These are phyloP conservation scores for Lophura nycthemera DNA, from an alignment of 2,113 vertebrate species.

Conservation along the genomic window DNA sequence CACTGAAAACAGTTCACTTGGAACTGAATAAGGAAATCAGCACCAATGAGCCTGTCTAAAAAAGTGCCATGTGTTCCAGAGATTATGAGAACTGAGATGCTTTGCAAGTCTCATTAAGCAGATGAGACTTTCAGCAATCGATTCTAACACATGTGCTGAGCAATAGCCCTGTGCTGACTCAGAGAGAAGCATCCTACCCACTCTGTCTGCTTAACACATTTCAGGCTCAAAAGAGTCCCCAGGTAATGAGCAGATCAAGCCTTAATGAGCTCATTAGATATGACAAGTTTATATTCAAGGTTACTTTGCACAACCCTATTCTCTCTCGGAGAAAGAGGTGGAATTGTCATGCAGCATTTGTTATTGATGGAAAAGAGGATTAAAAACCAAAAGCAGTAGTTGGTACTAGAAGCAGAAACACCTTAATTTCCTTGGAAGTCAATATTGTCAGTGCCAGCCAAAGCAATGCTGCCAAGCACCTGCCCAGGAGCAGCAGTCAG, in stretches of 20 bases:
- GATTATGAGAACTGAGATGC: constrained; percentile 18
- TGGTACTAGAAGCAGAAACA: not conserved
- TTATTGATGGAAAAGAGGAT: not conserved
- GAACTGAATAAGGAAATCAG: not conserved
- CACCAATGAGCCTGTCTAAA: not conserved
- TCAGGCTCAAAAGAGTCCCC: not conserved
- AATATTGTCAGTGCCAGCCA: not conserved
- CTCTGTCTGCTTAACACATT: not conserved
- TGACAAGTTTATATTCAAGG: not conserved
- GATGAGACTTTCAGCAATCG: not conserved
- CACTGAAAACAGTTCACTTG: not conserved
- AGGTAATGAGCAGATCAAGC: constrained; percentile 48
- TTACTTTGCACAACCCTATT: not conserved
- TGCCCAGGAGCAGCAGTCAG: not conserved
- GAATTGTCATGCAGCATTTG: not conserved
- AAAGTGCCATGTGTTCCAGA: not conserved
- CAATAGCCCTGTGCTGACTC: not conserved
- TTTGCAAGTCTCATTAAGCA: constrained; percentile 16
- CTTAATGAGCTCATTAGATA: constrained; percentile 35
- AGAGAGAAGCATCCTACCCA: not conserved
- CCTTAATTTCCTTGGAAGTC: not conserved
- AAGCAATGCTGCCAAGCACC: rapidly evolving
- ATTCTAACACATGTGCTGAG: not conserved
- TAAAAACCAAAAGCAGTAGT: not conserved
- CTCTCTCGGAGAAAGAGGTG: not conserved